Evolutionary conservation across 2,113 vertebrate genomes (phyloP).

Genomic region (Pithys albifrons): DNA sequence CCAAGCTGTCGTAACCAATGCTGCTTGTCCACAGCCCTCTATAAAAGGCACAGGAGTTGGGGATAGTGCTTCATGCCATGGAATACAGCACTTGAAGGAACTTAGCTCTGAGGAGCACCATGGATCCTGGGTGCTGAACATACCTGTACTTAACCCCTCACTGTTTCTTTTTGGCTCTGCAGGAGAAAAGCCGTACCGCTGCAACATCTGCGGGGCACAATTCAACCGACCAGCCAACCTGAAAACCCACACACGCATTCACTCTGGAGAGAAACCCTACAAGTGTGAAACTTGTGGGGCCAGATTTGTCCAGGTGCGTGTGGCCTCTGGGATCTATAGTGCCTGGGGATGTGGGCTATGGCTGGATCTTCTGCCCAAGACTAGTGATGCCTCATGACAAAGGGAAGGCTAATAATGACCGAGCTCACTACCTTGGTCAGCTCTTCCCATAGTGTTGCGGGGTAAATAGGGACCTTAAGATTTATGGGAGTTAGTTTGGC

Average conservation of each 20-base stretch:
- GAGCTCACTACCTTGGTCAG: neutral
- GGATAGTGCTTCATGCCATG: neutral
- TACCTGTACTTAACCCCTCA: neutral
- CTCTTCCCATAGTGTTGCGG: neutral
- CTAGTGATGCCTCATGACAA: neutral
- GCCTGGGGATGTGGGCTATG: neutral
- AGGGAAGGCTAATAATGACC: neutral
- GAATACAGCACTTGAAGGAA: neutral
- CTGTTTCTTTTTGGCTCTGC: neutral
- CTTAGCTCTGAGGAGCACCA: neutral
- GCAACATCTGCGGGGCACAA: conserved; percentile 94
- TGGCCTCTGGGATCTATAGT: neutral
- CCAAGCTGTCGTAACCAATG: fast-evolving
- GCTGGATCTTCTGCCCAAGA: neutral
- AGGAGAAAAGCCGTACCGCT: conserved; percentile 97
- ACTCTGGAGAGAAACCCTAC: conserved; percentile 98
- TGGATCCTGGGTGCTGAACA: neutral
- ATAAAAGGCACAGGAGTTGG: neutral
- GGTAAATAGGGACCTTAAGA: neutral
- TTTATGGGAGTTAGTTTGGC: fast-evolving
- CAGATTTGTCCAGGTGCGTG: conserved; percentile 79
- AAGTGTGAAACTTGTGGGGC: conserved; percentile 93
- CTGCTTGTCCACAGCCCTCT: neutral
- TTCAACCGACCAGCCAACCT: conserved; percentile 98
- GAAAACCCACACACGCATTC: conserved; percentile 96